Percentiles rank a stretch among this genome's conserved stretches.
Conservation (phyloP, 2,113 vertebrate genomes). For the Bufo gargarizans region DNA sequence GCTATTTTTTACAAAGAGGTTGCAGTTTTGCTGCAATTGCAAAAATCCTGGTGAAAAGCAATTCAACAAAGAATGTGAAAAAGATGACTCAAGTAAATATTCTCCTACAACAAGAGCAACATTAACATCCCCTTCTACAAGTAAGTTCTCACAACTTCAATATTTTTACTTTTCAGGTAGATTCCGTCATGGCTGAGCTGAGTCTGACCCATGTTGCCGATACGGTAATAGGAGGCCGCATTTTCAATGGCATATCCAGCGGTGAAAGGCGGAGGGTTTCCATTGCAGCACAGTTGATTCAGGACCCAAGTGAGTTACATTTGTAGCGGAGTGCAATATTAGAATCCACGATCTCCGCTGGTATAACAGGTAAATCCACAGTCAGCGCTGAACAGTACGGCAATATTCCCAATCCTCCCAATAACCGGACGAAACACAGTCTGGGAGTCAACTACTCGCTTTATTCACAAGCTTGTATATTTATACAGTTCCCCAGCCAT, state of each 20-base stretch:
- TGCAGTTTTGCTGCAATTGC: too few species aligned
- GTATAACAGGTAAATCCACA: too few species aligned
- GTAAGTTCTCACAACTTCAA: not conserved
- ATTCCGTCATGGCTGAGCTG: conserved; percentile 84
- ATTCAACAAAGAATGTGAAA: not conserved
- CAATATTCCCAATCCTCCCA: too few species aligned
- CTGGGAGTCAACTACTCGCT: too few species aligned
- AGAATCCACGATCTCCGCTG: too few species aligned
- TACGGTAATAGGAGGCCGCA: conserved; percentile 82
- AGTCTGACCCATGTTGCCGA: conserved; percentile 86
- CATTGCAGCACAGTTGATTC: conserved; percentile 89
- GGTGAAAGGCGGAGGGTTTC: conserved; percentile 91
- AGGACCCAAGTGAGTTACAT: conserved; percentile 88
- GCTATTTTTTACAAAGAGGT: too few species aligned
- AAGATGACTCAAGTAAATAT: not conserved
- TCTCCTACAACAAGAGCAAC: not conserved
- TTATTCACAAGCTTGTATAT: too few species aligned
- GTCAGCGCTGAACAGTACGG: too few species aligned
- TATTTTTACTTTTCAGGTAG: conserved; percentile 75
- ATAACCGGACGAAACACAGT: too few species aligned
- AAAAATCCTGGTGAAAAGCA: not conserved
- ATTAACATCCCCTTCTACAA: not conserved
- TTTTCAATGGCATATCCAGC: conserved; percentile 84
- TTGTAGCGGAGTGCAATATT: not conserved
- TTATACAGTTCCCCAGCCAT: too few species aligned